Evolutionary conservation across 2,888 invertebrate genomes (phyloP), one percentile per base, ranked within the genome.

Genomic region (Orthonevra nobilis): DNA sequence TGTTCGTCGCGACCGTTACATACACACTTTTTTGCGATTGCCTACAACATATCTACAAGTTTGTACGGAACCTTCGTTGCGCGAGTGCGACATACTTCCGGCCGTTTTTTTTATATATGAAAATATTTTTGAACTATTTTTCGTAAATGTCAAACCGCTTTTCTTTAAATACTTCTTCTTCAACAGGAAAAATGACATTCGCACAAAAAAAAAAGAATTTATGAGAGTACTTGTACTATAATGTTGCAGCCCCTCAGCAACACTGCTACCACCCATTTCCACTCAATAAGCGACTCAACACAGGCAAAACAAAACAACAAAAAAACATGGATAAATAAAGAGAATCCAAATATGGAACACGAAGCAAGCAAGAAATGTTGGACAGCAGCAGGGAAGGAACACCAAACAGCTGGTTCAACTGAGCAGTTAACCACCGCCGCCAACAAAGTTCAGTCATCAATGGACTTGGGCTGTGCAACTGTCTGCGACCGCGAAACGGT

Each of bases 401-500:
- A 26, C 48, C 28, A 66, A 34, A 56, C 54, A 56, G 34, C 54
- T 26, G 42, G 17, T 48, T 74, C 68, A 75, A 70, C 70, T 70
- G 70, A 54, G 36, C 48, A 75, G 30, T 52, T 36, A 50, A 63
- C 34, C 63, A 32, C 50, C 19, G 28, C 28, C 32, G 36, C 44
- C 15, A 30, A 19, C 63, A 58, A 46, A 17, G 38, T 64, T 77
- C 58, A 77, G 75, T 77, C 70, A 60, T 64, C 70, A 63, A 70
- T 52, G 70, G 32, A 44, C 70, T 46, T 52, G 70, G 32, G 52
- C 70, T 46, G 63, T 64, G 58, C 75, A 77, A 70, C 70, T 70
- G 75, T 42, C 60, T 56, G 58, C 32, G 30, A 52, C 34, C 36
- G n/a, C 38, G 63, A 56, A 23, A 50, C 32, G 28, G 30, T 40